Evolutionary conservation across 1,140 invertebrate genomes (phyloP).

Genomic region (Nasonia vitripennis): DNA sequence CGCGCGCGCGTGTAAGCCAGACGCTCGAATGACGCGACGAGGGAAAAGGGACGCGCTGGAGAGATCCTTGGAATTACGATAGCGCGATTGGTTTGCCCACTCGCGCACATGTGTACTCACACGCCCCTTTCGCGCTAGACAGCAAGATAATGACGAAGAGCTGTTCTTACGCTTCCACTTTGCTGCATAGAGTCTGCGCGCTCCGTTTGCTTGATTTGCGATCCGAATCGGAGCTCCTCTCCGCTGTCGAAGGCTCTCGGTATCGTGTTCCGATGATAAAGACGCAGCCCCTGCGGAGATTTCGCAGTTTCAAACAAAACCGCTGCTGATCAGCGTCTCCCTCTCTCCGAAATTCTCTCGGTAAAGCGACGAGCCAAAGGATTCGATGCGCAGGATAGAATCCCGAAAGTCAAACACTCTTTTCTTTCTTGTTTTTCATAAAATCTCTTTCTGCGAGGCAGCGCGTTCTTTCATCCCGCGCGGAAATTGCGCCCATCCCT

Average conservation of each 20-base stretch:
- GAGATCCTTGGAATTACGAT: slow-evolving; percentile 45
- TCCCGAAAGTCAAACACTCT: slow-evolving; percentile 31
- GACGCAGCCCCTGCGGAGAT: not conserved
- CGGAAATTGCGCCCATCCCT: slow-evolving; percentile 37
- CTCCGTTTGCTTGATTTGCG: slow-evolving; percentile 6
- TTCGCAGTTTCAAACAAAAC: not conserved
- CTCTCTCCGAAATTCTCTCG: not conserved
- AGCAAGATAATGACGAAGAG: slow-evolving; percentile 33
- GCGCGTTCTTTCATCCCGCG: slow-evolving; percentile 44
- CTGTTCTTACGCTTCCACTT: not conserved
- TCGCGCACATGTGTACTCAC: slow-evolving; percentile 7
- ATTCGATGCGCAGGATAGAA: slow-evolving; percentile 14
- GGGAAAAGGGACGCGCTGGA: not conserved
- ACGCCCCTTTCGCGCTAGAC: not conserved
- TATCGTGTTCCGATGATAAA: not conserved
- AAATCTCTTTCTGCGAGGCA: slow-evolving; percentile 21
- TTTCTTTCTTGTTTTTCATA: slow-evolving; percentile 31
- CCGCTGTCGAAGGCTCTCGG: not conserved
- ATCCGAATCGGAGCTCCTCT: not conserved
- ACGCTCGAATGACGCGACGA: slow-evolving; percentile 5
- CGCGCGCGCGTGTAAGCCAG: not conserved
- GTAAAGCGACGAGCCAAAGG: slow-evolving; percentile 4
- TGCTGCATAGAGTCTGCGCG: not conserved
- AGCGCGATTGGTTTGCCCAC: slow-evolving; percentile 14
- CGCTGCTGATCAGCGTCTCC: not conserved